phyloP scores from a whole-genome alignment of 2,888 invertebrate species.

The Cheilosia vernalis region DNA sequence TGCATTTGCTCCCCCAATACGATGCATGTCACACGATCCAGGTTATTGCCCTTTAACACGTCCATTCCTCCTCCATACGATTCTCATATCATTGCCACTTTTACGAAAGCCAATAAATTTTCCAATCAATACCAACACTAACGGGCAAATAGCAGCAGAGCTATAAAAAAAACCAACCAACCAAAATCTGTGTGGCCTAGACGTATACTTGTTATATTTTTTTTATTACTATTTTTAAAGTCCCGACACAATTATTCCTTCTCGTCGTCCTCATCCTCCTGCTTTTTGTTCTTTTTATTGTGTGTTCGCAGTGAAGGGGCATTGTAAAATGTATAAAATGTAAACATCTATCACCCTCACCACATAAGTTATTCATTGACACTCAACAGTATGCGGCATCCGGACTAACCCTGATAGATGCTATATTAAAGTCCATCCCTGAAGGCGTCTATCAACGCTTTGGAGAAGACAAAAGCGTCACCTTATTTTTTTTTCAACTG shows the following conservation, averaged over 20 bases:
- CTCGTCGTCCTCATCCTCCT: constrained; percentile 6
- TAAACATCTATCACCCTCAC: constrained; percentile 55
- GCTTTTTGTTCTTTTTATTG: constrained; percentile 11
- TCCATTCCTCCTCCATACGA: too few relatives aligned
- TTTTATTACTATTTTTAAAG: constrained; percentile 34
- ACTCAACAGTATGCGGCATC: constrained; percentile 41
- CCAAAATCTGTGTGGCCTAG: constrained; percentile 25
- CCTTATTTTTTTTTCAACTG: background rate
- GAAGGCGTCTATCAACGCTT: constrained; percentile 15
- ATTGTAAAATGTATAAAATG: constrained; percentile 6
- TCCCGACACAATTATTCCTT: constrained; percentile 64
- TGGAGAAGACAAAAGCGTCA: constrained; percentile 6
- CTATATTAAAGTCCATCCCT: constrained; percentile 10
- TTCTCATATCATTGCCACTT: background rate
- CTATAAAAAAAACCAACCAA: constrained; percentile 20
- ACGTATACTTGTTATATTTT: constrained; percentile 41
- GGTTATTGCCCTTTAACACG: too few relatives aligned
- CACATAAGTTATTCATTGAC: constrained; percentile 47
- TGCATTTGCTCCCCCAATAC: too few relatives aligned
- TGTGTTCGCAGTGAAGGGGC: background rate
- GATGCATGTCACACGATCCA: too few relatives aligned
- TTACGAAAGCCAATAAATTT: background rate
- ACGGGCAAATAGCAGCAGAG: constrained; percentile 18
- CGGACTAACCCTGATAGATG: constrained; percentile 43
- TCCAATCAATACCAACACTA: constrained; percentile 36